Conservation (phyloP, 2,113 vertebrate genomes). For the Ceratotherium simum region DNA sequence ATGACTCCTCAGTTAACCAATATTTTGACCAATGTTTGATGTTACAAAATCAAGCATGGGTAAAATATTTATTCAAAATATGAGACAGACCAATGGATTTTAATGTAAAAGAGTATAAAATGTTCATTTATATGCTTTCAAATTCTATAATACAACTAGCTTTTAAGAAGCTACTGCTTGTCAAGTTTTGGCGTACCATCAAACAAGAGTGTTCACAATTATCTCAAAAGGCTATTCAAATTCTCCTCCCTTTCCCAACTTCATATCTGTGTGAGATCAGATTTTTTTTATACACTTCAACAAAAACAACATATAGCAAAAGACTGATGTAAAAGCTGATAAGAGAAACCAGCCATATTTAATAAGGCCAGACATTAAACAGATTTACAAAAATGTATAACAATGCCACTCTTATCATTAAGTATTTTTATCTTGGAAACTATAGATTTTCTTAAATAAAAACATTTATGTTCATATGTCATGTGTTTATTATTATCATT, state of each 20-base stretch:
- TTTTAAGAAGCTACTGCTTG: not conserved
- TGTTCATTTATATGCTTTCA: not conserved
- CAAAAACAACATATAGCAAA: not conserved
- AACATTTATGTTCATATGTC: not conserved
- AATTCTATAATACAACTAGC: not conserved
- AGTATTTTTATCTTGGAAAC: slow-evolving; percentile 2
- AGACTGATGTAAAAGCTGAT: not conserved
- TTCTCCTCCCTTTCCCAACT: not conserved
- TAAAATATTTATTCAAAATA: slow-evolving; percentile 20
- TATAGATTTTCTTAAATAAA: not conserved
- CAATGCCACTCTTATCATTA: not conserved
- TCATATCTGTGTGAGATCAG: not conserved
- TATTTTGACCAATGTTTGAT: not conserved
- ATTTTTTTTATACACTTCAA: not conserved
- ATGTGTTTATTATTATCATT: not conserved
- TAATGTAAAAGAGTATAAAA: not conserved
- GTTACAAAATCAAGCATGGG: not conserved
- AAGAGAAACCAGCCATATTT: not conserved
- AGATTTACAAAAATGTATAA: not conserved
- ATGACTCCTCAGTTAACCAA: not conserved
- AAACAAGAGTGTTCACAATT: not conserved
- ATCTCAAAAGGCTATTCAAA: not conserved
- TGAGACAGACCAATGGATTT: not conserved
- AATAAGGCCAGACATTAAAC: not conserved
- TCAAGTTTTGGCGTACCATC: not conserved